These are phyloP conservation scores for Polia nebulosa DNA, from an alignment of 2,888 invertebrate genomes.

Conservation along the genomic window DNA sequence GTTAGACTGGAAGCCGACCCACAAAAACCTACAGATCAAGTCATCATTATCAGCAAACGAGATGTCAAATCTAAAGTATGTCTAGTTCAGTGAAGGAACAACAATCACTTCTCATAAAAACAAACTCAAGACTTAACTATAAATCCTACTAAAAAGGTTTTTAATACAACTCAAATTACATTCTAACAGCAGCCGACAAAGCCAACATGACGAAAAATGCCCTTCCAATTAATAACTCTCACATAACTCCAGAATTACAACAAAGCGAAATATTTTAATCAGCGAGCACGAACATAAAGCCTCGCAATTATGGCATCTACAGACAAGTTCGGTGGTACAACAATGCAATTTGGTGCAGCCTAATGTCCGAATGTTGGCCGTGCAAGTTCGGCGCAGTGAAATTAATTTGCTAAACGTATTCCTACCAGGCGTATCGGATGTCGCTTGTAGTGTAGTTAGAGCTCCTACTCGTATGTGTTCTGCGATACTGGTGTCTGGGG, in stretches of 20 bases:
- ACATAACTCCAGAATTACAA: slow-evolving; percentile 32
- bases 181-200: too few species aligned
- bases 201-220: background rate
- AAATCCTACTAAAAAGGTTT: too few species aligned
- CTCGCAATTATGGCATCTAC: slow-evolving; percentile 58
- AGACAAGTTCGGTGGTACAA: slow-evolving; percentile 66
- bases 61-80: too few species aligned
- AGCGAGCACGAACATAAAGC: slow-evolving; percentile 43
- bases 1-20: too few species aligned
- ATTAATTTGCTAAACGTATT: slow-evolving; percentile 71
- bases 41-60: too few species aligned
- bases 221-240: slow-evolving; percentile 4
- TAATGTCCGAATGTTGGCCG: slow-evolving; percentile 75
- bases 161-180: too few species aligned
- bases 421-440: slow-evolving; percentile 66
- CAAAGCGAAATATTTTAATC: slow-evolving; percentile 59
- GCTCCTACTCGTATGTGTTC: slow-evolving; percentile 60
- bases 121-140: too few species aligned
- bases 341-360: slow-evolving; percentile 77
- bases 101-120: too few species aligned
- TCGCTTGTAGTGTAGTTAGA: slow-evolving; percentile 64
- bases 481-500: slow-evolving; percentile 30
- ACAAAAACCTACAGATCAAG: too few species aligned
- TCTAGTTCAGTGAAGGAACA: too few species aligned
- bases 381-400: slow-evolving; percentile 71